Evolutionary conservation across 2,797 vertebrate species (phyloP).

Genomic region (Geotrypetes seraphini): DNA sequence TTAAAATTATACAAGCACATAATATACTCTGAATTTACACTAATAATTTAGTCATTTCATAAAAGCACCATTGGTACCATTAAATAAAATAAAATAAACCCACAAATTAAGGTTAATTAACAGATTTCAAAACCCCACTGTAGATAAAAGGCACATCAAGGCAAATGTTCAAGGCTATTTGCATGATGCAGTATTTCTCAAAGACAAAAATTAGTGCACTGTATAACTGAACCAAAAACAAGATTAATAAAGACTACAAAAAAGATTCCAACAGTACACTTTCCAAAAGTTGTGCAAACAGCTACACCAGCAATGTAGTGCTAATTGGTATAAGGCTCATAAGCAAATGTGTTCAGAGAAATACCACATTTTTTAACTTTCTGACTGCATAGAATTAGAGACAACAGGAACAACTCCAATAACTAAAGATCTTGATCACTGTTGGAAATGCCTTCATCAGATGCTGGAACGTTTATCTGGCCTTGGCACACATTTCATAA

Average conservation of each 20-base stretch:
- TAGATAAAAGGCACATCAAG: conserved; percentile 58
- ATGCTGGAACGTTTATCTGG: conserved; percentile 64
- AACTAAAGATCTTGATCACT: neutral
- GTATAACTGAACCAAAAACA: conserved; percentile 2
- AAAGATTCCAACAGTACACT: conserved; percentile 1
- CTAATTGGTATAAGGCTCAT: conserved; percentile 20
- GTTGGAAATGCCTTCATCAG: conserved; percentile 55
- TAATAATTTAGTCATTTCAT: conserved; percentile 18
- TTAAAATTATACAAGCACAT: conserved; percentile 15
- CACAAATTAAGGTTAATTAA: conserved; percentile 24
- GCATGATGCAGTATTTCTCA: conserved; percentile 17
- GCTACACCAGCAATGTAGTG: neutral
- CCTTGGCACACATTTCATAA: conserved; percentile 64
- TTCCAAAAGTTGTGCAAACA: conserved; percentile 6
- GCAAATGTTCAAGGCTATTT: conserved; percentile 21
- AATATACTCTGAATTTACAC: conserved; percentile 11
- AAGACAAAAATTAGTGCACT: conserved; percentile 9
- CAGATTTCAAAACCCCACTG: conserved; percentile 16
- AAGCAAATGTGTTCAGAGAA: conserved; percentile 8
- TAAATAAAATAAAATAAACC: conserved; percentile 25
- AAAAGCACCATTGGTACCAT: conserved; percentile 44
- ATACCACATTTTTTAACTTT: conserved; percentile 3
- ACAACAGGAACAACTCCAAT: conserved; percentile 2
- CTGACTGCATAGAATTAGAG: conserved; percentile 20
- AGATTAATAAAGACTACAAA: conserved; percentile 8